Base-by-base conservation (phyloP, 2,797 vertebrate species). In the Arremon brunneinucha region DNA sequence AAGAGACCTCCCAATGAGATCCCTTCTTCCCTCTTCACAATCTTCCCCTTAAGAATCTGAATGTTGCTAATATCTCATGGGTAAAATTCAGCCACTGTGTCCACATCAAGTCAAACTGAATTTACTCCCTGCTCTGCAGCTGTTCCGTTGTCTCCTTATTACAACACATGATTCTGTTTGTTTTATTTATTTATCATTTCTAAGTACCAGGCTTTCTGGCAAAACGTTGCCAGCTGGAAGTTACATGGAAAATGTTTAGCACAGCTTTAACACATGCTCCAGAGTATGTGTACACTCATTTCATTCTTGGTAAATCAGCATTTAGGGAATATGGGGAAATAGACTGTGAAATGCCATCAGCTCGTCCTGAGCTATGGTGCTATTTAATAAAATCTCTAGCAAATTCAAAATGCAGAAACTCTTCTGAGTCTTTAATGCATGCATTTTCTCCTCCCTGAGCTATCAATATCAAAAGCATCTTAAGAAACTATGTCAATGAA, bases 111-210 rank as follows among this genome's bases (percentile, higher is more conserved):
- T 88, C 94, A 96, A 94, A 82, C 34, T 94, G 89, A 95, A 96
- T 96, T 95, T 93, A 93, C 87, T 95, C 89, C 83, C 80, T 93
- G 34, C 67, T 91, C 78, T 86, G 80, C 89, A 96, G 94, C 87
- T 94, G 90, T 92, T 95, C 43, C 57, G 65, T 84, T 90, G 83
- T 93, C 71, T 95, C 81, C 43, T 83, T 85, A 77, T 81, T 93
- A 50, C 75, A 94, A 68, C 71, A 63, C 68, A 87, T 71, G 79
- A 90, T 94, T 96, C 72, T 96, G 84, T 92, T 96, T 96, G 76
- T 92, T 96, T 96, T 92, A 93, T 95, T 96, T 97, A 96, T 93
- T 97, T 95, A 95, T 94, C 35, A 93, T 95, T 95, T 92, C 72
- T 91, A 96, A 93, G 89, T 91, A 92, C 89, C 83, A 91, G 53